Percentiles rank a stretch among this genome's conserved stretches.
Conservation (phyloP, 2,888 invertebrate genomes). For the Dexiosoma caninum region DNA sequence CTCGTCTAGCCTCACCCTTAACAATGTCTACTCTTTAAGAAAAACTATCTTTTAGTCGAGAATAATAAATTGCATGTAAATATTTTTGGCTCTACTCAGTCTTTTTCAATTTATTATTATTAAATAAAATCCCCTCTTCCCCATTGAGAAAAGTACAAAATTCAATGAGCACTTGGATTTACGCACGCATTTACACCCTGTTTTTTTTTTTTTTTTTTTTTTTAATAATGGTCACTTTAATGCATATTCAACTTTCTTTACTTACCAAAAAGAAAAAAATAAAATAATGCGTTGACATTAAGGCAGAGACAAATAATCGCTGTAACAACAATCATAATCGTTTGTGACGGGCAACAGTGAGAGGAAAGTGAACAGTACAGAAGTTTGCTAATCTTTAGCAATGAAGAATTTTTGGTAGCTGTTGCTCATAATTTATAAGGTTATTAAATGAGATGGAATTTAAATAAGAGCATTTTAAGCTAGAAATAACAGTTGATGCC, state of each 20-base stretch:
- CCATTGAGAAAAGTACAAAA: background rate
- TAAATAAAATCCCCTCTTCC: background rate
- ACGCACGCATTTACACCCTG: constrained; percentile 28
- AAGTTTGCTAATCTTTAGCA: constrained; percentile 58
- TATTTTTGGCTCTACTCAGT: background rate
- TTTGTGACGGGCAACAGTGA: background rate
- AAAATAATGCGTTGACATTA: constrained; percentile 29
- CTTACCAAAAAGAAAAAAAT: too few relatives aligned
- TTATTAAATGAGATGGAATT: constrained; percentile 51
- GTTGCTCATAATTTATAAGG: constrained; percentile 54
- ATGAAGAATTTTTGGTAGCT: constrained; percentile 50
- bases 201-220: background rate
- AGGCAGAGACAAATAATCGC: constrained; percentile 28
- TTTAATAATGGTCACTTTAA: constrained; percentile 40
- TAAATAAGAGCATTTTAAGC: constrained; percentile 17
- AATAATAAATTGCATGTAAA: background rate
- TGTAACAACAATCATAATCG: constrained; percentile 25
- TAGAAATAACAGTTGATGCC: background rate
- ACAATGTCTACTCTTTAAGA: too few relatives aligned
- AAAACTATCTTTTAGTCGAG: background rate
- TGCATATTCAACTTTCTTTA: constrained; percentile 19
- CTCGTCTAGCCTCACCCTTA: too few relatives aligned
- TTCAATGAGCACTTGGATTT: constrained; percentile 3
- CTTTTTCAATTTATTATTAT: background rate
- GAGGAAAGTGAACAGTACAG: constrained; percentile 11